Evolutionary conservation across 2,113 vertebrate genomes (phyloP).

Genomic region (Neoarius graeffei): DNA sequence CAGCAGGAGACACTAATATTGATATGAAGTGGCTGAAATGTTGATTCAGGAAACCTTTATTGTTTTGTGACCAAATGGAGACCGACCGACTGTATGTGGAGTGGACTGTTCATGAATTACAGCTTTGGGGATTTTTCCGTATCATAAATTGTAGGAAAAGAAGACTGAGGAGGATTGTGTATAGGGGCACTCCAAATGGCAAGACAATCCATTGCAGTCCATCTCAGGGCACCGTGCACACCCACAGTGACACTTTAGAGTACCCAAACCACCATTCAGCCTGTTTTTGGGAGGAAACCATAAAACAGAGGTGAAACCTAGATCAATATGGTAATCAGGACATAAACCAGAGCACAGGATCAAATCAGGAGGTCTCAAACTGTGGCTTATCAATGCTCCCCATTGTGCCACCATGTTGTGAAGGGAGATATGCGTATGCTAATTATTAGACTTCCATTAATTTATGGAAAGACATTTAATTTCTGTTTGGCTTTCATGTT

Average conservation of each 20-base stretch:
- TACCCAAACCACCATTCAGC: neutral
- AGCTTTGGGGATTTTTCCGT: no score
- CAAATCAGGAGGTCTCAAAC: neutral
- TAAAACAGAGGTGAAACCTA: neutral
- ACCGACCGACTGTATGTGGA: no score
- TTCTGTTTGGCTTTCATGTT: neutral
- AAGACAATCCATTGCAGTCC: neutral
- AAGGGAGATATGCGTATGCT: neutral
- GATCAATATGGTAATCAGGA: neutral
- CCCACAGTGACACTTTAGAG: neutral
- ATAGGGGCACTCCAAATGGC: no score
- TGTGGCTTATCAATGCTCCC: neutral
- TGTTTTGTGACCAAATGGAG: no score
- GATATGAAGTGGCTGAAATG: no score
- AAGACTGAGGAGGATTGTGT: no score
- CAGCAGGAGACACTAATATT: no score
- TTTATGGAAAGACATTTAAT: neutral
- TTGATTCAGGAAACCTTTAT: no score
- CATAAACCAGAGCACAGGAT: neutral
- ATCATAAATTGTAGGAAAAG: no score
- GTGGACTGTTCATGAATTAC: no score
- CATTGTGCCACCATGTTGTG: neutral
- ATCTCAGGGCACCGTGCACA: neutral
- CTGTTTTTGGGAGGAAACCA: neutral
- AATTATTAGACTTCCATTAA: neutral